Base-by-base conservation (phyloP, 2,113 vertebrate genomes). In the Enhydra lutris region DNA sequence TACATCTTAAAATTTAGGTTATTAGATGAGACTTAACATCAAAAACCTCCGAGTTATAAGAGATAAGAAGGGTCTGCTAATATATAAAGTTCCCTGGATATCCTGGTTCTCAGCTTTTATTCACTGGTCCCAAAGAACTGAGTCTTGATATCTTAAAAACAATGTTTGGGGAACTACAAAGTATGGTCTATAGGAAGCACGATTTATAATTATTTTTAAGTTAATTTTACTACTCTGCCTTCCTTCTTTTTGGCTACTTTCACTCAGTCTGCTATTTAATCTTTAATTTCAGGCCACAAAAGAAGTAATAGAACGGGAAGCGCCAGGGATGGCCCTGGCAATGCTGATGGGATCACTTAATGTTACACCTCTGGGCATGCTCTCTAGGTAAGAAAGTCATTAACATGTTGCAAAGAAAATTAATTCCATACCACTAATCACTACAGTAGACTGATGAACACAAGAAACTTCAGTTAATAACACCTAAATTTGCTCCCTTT, bases 281-380 rank as follows among this genome's bases (percentile, higher is more conserved):
- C 96, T 99, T 98, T 98, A 97, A 96, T 98, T 98, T 55, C 98
- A 99, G 99, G 99, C 99, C 97, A 99, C 99, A 98, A 99, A 99
- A 98, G 99, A 99, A 99, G 99, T 99, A 99, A 99, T 99, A 89
- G 99, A 99, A 98, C 99, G 99, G 95, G 99, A 99, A 99, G 99
- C 99, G 45, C 99, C 99, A 85, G 99, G 99, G 52, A 99, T 99
- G 99, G 99, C 99, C 96, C 98, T 99, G 97, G 99, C 99, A 96
- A 99, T 99, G 99, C 99, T 99, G 98, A 99, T 99, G 99, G 99
- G 99, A 98, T 99, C 99, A 26, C 99, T 99, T 98, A 99, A 99
- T 98, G 99, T 99, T 97, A 99, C 99, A 95, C 99, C 99, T 89
- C 99, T 99, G 86, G 99, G 99, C 98, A 99, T 99, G 99, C 99